phyloP scores from a whole-genome alignment of 2,113 vertebrate genomes.

The Colius striatus region DNA sequence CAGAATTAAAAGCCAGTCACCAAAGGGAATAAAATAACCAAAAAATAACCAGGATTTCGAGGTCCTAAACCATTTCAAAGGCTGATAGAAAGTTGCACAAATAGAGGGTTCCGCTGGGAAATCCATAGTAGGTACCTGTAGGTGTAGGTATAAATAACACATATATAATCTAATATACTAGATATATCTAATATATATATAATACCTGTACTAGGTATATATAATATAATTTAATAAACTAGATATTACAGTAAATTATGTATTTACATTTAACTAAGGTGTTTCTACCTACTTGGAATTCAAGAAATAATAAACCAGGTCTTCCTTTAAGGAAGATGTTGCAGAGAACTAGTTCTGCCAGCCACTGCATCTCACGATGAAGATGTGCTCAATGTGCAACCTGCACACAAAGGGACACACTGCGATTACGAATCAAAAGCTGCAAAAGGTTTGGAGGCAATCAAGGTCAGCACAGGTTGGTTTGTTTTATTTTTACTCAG shows the following conservation, averaged over 20 bases:
- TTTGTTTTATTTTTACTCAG: background rate
- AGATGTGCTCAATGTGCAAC: background rate
- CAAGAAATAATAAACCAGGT: background rate
- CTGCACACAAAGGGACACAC: background rate
- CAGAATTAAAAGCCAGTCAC: background rate
- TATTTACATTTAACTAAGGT: background rate
- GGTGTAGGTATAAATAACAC: background rate
- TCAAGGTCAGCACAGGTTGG: background rate
- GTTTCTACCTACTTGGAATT: background rate
- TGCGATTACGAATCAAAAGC: background rate
- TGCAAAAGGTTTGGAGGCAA: background rate
- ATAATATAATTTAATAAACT: background rate
- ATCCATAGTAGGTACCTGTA: background rate
- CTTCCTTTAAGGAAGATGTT: background rate
- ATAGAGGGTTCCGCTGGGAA: background rate
- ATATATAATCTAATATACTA: background rate
- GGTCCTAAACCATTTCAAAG: background rate
- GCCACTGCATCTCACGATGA: background rate
- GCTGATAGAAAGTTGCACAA: background rate
- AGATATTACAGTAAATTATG: background rate
- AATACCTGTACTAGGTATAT: background rate
- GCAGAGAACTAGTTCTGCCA: background rate
- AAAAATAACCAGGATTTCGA: background rate
- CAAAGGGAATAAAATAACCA: background rate
- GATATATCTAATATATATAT: background rate